Conservation (phyloP, 1,140 invertebrate genomes). For the Telenomus remus region DNA sequence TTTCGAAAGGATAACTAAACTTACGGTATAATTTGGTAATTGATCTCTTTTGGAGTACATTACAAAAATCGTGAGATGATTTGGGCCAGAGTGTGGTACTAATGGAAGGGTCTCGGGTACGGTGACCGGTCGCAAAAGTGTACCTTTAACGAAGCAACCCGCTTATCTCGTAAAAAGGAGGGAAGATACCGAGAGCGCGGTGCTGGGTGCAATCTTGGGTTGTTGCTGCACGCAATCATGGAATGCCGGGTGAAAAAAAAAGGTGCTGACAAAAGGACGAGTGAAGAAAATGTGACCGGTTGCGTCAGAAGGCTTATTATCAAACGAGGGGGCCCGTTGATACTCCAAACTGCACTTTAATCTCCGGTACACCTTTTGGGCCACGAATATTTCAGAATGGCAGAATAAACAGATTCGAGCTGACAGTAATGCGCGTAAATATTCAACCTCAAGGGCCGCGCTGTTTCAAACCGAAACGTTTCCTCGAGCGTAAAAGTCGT, state of each 20-base stretch:
- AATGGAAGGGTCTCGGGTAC: constrained; percentile 31
- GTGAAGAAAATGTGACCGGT: constrained; percentile 48
- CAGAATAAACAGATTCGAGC: constrained; percentile 14
- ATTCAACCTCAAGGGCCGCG: constrained; percentile 1
- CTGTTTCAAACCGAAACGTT: constrained; percentile 1
- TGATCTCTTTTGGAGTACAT: no score
- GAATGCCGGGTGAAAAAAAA: constrained; percentile 45
- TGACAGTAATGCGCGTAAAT: constrained; percentile 35
- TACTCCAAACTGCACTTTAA: constrained; percentile 40
- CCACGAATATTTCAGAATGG: constrained; percentile 12
- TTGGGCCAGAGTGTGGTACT: constrained; percentile 8
- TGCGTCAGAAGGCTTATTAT: constrained; percentile 51
- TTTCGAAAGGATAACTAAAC: constrained; percentile 28
- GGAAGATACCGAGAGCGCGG: constrained; percentile 31
- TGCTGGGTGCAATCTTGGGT: constrained; percentile 44
- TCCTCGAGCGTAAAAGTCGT: constrained; percentile 10
- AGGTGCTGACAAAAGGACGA: constrained; percentile 24
- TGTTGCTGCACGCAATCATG: constrained; percentile 46
- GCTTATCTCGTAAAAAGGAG: constrained; percentile 56
- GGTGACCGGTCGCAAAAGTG: constrained; percentile 50
- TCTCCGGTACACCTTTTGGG: constrained; percentile 9
- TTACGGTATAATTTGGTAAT: no score
- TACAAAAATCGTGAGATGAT: constrained; percentile 24
- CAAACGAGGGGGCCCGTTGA: constrained; percentile 30
- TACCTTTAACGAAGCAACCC: constrained; percentile 46